phyloP scores from a whole-genome alignment of 2,888 invertebrate genomes.

The Protodeltote pygarga region DNA sequence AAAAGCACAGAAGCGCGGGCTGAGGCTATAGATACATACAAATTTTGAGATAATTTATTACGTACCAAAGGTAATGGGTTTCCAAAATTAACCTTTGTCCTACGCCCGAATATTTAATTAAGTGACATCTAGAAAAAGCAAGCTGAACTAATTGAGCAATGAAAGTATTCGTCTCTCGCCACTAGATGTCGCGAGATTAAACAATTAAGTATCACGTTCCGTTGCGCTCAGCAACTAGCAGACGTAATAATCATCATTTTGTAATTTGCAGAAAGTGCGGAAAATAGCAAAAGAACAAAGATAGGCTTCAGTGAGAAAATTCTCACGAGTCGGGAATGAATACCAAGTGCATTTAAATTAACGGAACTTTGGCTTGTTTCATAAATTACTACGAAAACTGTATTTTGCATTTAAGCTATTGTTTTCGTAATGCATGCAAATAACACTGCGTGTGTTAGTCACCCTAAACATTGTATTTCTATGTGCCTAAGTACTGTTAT shows the following conservation, averaged over 20 bases:
- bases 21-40: no score
- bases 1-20: no score
- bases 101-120: no score
- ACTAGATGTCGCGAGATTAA: conserved; percentile 34
- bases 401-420: conserved; percentile 14
- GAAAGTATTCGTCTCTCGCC: not conserved
- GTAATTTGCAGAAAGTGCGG: conserved; percentile 49
- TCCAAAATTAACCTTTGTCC: no score
- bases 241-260: conserved; percentile 44
- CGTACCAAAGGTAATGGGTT: no score
- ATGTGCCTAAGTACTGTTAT: not conserved
- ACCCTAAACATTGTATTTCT: not conserved
- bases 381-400: conserved; percentile 11
- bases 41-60: no score
- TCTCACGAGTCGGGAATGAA: conserved; percentile 53
- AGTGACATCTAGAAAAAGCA: not conserved
- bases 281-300: conserved; percentile 35
- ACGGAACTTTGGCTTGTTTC: conserved; percentile 44
- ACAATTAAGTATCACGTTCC: conserved; percentile 29
- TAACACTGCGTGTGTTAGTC: not conserved
- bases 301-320: conserved; percentile 55
- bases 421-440: conserved; percentile 6
- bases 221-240: conserved; percentile 38
- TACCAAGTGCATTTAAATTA: conserved; percentile 36
- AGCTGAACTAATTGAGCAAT: not conserved